Percentiles rank a stretch among this genome's conserved stretches.
Evolutionary conservation across 2,113 vertebrate species (phyloP).

Genomic region (Monopterus albus): DNA sequence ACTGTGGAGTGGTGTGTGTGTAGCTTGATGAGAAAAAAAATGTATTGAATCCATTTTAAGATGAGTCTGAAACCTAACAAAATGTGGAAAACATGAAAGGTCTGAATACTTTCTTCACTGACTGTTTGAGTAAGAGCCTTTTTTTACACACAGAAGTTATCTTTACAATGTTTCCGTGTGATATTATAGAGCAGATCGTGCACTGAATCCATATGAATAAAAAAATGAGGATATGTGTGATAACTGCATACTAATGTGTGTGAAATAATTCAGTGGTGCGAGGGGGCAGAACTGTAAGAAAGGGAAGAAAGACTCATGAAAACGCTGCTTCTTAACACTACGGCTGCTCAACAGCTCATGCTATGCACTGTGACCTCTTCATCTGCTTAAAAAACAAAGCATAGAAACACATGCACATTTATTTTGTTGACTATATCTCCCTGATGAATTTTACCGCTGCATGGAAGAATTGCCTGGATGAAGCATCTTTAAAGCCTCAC

Average conservation of each 20-base stretch:
- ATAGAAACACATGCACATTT: too few relatives aligned
- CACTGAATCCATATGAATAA: neutral
- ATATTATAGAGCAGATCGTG: constrained; percentile 24
- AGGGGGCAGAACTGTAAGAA: neutral
- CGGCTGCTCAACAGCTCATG: neutral
- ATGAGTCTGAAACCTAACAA: too few relatives aligned
- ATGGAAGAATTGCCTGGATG: too few relatives aligned
- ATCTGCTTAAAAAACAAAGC: too few relatives aligned
- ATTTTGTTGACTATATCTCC: too few relatives aligned
- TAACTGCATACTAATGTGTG: constrained; percentile 1
- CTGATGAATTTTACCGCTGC: too few relatives aligned
- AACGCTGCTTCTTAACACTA: neutral
- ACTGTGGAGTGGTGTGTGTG: too few relatives aligned
- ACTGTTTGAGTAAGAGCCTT: neutral
- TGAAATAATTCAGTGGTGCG: constrained; percentile 13
- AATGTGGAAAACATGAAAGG: too few relatives aligned
- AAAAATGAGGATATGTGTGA: constrained; percentile 7
- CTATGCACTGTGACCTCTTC: neutral
- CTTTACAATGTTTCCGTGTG: constrained; percentile 8
- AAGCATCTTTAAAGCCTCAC: too few relatives aligned
- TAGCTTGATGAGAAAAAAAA: too few relatives aligned
- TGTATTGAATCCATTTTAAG: too few relatives aligned
- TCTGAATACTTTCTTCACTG: too few relatives aligned
- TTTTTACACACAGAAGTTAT: constrained; percentile 11
- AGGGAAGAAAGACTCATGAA: neutral